Base-by-base conservation (phyloP, 1,140 invertebrate genomes). In the Papilio aristodemus region DNA sequence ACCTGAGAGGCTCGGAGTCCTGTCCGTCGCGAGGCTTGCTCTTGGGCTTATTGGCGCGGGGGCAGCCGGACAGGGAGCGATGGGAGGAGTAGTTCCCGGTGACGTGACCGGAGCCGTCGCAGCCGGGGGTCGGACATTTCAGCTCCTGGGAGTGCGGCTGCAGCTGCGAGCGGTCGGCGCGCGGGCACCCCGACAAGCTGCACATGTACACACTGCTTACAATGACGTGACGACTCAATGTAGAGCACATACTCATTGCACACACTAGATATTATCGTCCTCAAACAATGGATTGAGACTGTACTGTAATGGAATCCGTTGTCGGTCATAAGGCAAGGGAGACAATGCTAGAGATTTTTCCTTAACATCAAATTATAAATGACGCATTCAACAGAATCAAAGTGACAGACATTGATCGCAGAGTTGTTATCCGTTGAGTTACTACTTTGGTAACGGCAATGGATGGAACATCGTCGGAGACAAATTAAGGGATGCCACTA, bases 131-230 rank as follows among this genome's bases (percentile, higher is more conserved):
- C 11, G 97, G 96, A 91, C 96, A 97, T 84, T 95, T 96, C 19
- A 95, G 84, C 93, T 87, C 95, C 94, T 90, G 96, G 92, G 85
- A 96, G 84, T 97, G 96, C 70, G 96, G 95, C 84, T 97, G 94
- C 93, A 96, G 94, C 90, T 98, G 97, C 87, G 97, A 97, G 71
- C 97, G 94, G 92, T 98, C 98, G 72, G 97, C 97, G 75, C 97
- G 96, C 69, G 97, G 97, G 92, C 97, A 97, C 60, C 97, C 97
- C 60, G 96, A 97, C 68, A 97, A 97, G 93, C 97, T 98, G 93
- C 78, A 89, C 83, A 86, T 85, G 89, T 89, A 91, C 85, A 91
- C 80, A 90, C 89, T 91, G 87, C 89, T 90, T 89, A 90, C 87
- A 91, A 89, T 74, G 97, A 71, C 80, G 89, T 87, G 97, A 74